phyloP scores from a whole-genome alignment of 2,113 vertebrate genomes.

The Xenus cinereus region DNA sequence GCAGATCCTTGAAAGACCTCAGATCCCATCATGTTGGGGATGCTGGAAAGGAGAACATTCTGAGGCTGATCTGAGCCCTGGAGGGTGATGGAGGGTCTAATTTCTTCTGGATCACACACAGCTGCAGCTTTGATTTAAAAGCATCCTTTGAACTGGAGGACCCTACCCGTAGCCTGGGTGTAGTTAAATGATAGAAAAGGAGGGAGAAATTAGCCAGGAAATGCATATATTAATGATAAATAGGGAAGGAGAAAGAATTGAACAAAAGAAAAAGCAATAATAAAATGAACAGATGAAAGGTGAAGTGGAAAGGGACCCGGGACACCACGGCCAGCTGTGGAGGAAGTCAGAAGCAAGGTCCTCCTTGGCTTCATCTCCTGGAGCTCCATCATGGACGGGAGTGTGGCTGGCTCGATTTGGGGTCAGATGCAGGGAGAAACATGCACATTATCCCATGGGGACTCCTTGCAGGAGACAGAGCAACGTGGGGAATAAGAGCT shows the following conservation, averaged over 20 bases:
- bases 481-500: neutral
- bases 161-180: neutral
- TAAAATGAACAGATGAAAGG: accelerated
- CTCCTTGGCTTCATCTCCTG: neutral
- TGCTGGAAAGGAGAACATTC: accelerated
- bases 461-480: neutral
- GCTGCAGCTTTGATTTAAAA: neutral
- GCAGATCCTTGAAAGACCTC: neutral
- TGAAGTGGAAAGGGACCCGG: neutral
- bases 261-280: neutral
- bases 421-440: neutral
- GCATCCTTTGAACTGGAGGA: neutral
- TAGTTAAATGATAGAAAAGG: neutral
- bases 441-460: neutral
- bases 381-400: accelerated
- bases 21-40: accelerated
- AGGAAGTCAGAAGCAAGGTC: neutral
- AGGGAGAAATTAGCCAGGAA: neutral
- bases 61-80: accelerated
- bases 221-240: neutral
- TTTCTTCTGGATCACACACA: neutral
- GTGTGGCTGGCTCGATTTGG: accelerated
- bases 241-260: neutral
- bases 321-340: neutral
- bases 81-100: neutral